Evolutionary conservation across 2,113 vertebrate species (phyloP).

Genomic region (Albula glossodonta): DNA sequence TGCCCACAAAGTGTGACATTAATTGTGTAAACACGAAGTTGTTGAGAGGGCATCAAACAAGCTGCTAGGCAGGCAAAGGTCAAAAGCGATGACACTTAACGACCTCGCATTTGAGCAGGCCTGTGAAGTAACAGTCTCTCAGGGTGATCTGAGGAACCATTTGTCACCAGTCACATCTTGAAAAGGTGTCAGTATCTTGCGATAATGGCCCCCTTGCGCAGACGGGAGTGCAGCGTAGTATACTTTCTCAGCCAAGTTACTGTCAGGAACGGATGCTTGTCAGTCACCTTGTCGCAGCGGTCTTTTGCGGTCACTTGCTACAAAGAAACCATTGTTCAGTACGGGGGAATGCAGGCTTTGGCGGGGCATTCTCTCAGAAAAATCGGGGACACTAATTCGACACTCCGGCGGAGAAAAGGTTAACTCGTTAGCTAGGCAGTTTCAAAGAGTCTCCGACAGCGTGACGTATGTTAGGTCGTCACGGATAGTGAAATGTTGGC

Average conservation of each 20-base stretch:
- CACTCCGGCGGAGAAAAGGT: constrained; percentile 5
- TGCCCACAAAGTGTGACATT: not conserved
- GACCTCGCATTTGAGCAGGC: not conserved
- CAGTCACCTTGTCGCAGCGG: constrained; percentile 38
- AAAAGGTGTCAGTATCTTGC: not conserved
- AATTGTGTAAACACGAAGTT: not conserved
- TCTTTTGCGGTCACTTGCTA: constrained; percentile 9
- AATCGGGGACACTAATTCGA: constrained; percentile 8
- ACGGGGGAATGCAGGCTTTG: not conserved
- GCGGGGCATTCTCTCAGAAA: not conserved
- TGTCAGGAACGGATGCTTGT: not conserved
- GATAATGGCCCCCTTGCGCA: not conserved
- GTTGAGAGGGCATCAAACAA: not conserved
- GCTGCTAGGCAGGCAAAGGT: not conserved
- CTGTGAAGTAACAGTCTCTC: not conserved
- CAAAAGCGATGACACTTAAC: not conserved
- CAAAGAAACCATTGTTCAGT: constrained; percentile 42
- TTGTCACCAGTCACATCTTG: not conserved
- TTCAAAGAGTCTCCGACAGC: constrained; percentile 10
- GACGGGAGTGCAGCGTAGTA: not conserved
- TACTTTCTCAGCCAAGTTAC: not conserved
- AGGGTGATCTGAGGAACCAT: not conserved
- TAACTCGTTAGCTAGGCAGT: not conserved
- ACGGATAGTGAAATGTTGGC: constrained; percentile 4
- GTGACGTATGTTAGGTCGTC: not conserved